Base-by-base conservation (phyloP, 2,113 vertebrate genomes). In the Tupaia tana region DNA sequence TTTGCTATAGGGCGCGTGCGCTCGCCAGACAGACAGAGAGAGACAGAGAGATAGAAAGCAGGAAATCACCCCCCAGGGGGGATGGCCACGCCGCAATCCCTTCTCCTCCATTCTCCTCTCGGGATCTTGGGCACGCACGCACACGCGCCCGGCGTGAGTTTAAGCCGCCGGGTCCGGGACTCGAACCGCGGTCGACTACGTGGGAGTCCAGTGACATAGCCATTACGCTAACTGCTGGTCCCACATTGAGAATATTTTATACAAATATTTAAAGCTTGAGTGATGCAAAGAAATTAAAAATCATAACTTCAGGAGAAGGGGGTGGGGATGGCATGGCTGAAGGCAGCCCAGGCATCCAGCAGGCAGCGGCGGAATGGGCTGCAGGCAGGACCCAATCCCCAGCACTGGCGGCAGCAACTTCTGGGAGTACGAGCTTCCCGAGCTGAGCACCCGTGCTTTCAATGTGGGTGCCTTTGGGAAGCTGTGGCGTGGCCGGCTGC, bases 401-500 rank as follows among this genome's bases (percentile, higher is more conserved):
- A 31, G 12, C 0, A 2, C 66, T 0, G 34, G 54, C 1, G 20
- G 80, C 24, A 66, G 25, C 82, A 83, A 80, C 88, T 95, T 98
- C 6, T 99, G 99, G 0, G 99, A 99, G 0, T 99, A 98, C 59
- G 99, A 99, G 92, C 90, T 97, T 16, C 31, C 81, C 0, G 98
- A 98, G 3, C 90, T 99, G 2, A 99, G 98, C 94, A 98, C 98
- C 0, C 98, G 98, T 20, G 63, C 89, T 0, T 99, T 99, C 96
- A 97, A 98, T 6, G 95, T 99, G 58, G 99, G 97, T 1, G 75
- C 98, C 0, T 98, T 99, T 1, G 98, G 98, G 69, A 77, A 95
- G 8, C 95, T 98, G 27, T 99, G 99, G 99, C 97, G 98, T 58
- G 94, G 85, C 20, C 96, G 92, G 31, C 98, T 99, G 89, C 96